Evolutionary conservation across 2,113 vertebrate genomes (phyloP).

Genomic region (Odontophorus gujanensis): DNA sequence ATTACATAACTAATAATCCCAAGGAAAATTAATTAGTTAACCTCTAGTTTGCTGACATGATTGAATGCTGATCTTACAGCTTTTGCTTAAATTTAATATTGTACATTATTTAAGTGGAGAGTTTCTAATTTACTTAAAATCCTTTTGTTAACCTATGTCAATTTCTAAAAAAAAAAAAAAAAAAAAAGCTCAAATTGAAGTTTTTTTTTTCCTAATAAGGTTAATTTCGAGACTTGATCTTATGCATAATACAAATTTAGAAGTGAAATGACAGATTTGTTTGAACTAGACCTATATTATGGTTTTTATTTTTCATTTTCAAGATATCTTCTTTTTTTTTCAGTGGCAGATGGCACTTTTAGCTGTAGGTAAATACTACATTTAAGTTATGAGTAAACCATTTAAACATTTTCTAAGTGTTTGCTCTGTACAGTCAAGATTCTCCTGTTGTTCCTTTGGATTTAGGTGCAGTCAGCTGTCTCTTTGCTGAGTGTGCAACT

Average conservation of each 20-base stretch:
- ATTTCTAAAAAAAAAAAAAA: background rate
- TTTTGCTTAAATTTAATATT: background rate
- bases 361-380: background rate
- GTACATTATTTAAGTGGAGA: background rate
- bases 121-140: background rate
- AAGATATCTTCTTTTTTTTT: background rate
- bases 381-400: background rate
- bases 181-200: background rate
- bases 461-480: background rate
- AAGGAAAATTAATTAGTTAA: background rate
- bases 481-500: background rate
- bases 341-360: background rate
- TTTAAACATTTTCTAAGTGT: background rate
- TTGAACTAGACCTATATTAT: background rate
- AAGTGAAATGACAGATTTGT: background rate
- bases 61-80: background rate
- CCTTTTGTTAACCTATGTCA: background rate
- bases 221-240: background rate
- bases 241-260: rapidly evolving
- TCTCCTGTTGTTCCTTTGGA: background rate
- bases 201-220: background rate
- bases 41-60: background rate
- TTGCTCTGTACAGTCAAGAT: background rate
- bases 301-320: background rate
- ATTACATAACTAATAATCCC: background rate